These are phyloP conservation scores for Chloebia gouldiae DNA, from an alignment of 2,113 vertebrate genomes.

Conservation along the genomic window DNA sequence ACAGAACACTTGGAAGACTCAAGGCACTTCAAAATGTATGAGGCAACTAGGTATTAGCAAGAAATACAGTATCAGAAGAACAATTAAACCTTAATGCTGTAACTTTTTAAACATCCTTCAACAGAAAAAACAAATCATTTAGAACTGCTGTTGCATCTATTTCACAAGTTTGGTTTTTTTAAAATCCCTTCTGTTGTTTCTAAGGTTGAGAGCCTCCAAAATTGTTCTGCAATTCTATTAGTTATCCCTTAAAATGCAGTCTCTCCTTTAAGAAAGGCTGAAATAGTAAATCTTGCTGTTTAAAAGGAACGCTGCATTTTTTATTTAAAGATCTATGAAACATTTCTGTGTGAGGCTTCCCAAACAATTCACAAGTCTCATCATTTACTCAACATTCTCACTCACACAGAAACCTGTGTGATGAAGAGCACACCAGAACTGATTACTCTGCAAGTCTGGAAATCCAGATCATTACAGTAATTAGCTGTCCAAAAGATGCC, in stretches of 20 bases:
- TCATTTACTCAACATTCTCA: neutral
- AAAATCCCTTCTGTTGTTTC: neutral
- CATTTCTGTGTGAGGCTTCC: neutral
- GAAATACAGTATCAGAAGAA: neutral
- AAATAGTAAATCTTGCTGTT: neutral
- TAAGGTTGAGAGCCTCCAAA: neutral
- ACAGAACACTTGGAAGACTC: neutral
- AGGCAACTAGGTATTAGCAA: neutral
- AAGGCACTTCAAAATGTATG: neutral
- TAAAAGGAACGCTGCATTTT: neutral
- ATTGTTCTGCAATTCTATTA: neutral
- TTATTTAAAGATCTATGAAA: neutral
- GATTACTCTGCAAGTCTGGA: neutral
- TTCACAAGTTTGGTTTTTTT: neutral
- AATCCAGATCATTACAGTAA: neutral
- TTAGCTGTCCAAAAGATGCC: neutral
- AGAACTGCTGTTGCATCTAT: neutral
- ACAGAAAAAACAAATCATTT: neutral
- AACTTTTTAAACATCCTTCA: neutral
- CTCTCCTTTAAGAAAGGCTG: neutral
- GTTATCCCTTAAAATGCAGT: neutral
- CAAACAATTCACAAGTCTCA: neutral
- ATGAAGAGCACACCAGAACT: neutral
- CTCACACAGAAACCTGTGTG: fast-evolving
- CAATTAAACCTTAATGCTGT: neutral